These are phyloP conservation scores for Sebastes diaconus DNA, from an alignment of 2,797 vertebrate genomes.

Conservation along the genomic window DNA sequence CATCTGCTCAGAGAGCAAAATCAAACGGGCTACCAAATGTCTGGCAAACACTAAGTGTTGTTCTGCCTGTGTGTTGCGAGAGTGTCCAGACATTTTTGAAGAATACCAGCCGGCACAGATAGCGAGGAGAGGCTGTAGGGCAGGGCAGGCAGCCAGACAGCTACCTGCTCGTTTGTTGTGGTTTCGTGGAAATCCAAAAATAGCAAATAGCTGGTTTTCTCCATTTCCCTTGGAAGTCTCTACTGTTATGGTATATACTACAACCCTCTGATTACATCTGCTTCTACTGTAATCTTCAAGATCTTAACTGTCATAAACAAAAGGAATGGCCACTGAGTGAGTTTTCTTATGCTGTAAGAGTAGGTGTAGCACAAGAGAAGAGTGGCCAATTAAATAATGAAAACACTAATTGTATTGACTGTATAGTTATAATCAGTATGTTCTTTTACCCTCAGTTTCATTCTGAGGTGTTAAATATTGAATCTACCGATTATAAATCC, in stretches of 20 bases:
- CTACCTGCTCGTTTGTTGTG: slow-evolving; percentile 25
- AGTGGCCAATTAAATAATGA: not conserved
- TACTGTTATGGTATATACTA: slow-evolving; percentile 18
- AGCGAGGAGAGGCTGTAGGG: slow-evolving; percentile 25
- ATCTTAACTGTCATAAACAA: slow-evolving; percentile 7
- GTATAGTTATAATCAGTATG: not conserved
- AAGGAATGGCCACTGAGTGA: not conserved
- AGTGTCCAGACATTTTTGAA: slow-evolving; percentile 33
- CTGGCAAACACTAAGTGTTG: slow-evolving; percentile 20
- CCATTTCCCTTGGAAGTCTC: not conserved
- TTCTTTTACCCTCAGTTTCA: not conserved
- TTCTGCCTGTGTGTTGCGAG: not conserved
- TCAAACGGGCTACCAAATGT: slow-evolving; percentile 18
- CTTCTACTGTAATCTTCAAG: not conserved
- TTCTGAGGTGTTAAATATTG: not conserved
- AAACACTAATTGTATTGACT: not conserved
- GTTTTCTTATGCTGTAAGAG: not conserved
- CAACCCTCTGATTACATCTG: slow-evolving; percentile 24
- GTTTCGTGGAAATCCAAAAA: slow-evolving; percentile 64
- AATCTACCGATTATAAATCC: not conserved
- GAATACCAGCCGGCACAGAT: slow-evolving; percentile 42
- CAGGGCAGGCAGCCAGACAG: slow-evolving; percentile 13
- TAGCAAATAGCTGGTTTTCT: slow-evolving; percentile 43
- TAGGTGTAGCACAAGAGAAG: not conserved
- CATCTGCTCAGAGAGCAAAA: not conserved